Base-by-base conservation (phyloP, 1,140 invertebrate species). In the Apis cerana region DNA sequence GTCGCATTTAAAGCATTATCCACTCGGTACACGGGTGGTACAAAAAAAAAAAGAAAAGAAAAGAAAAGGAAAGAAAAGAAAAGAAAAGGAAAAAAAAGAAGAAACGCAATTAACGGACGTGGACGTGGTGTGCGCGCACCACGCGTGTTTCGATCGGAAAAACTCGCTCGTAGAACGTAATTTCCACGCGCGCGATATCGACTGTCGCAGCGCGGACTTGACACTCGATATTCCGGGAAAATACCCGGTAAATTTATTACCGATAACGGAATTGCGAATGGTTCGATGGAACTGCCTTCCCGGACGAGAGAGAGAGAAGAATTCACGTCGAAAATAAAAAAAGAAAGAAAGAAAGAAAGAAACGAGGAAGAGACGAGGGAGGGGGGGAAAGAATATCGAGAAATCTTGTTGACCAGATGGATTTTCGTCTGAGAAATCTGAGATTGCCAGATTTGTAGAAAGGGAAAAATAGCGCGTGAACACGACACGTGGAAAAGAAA, bases 171-270 rank as follows among this genome's bases (percentile, higher is more conserved):
- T 43, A 48, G n/a, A 65, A 54, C 54, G 21, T 23, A 69, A 68
- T 80, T 75, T 72, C 69, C 58, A 19, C 21, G 43, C 23, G 43
- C 23, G 17, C 43, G 43, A 72, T 52, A 80, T 72, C 69, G 78
- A 72, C 43, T 72, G 78, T 80, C 59, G 77, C n/a, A 50, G 43
- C 59, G 50, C 15, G 48, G 56, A 69, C 52, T 69, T 78, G 65
- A 69, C 54, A 72, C 48, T 72, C 78, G 78, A 80, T 80, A 72
- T 80, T 80, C 43, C 23, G 58, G 12, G 19, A 33, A 52, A 80
- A 64, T 71, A 48, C 17, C 48, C 9, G 58, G 19, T 72, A 72
- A 72, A 62, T 80, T 72, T 50, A 54, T 62, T 64, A 69, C 65
- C 52, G 43, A 62, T 80, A 80, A 80, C 69, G 13, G 69, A 80